Evolutionary conservation across 1,140 invertebrate species (phyloP).

Genomic region (Euura lappo): DNA sequence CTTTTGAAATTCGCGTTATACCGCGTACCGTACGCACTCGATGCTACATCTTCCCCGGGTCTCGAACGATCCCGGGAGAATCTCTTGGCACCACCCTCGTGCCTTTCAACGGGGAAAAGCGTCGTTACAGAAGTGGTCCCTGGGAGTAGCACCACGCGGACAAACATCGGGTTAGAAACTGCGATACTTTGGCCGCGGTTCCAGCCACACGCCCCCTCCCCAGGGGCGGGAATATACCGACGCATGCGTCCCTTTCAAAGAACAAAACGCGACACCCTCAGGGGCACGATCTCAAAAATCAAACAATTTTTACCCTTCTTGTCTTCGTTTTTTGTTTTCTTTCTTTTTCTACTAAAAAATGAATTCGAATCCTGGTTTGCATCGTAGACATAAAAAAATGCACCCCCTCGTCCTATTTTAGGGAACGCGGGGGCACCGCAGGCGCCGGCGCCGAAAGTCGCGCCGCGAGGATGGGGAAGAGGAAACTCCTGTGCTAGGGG

Average conservation of each 20-base stretch:
- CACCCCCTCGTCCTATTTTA: not conserved
- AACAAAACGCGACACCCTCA: constrained; percentile 43
- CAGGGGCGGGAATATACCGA: constrained; percentile 30
- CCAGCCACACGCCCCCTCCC: constrained; percentile 49
- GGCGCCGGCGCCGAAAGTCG: not conserved
- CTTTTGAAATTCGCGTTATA: too few relatives aligned
- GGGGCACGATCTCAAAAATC: too few relatives aligned
- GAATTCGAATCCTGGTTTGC: too few relatives aligned
- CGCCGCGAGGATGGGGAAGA: not conserved
- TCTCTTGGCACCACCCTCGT: constrained; percentile 32
- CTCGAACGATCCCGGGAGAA: not conserved
- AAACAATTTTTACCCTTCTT: too few relatives aligned
- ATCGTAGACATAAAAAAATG: constrained; percentile 12
- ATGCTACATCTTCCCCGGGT: not conserved
- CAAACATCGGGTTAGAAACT: constrained; percentile 61
- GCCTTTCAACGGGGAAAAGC: constrained; percentile 18
- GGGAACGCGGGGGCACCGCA: not conserved
- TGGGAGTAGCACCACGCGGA: constrained; percentile 53
- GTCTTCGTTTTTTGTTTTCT: not conserved
- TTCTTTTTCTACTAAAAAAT: not conserved
- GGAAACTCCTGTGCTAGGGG: constrained; percentile 31
- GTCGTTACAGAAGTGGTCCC: constrained; percentile 26
- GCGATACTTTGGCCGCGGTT: constrained; percentile 53
- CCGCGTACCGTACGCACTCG: too few relatives aligned
- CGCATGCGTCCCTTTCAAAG: constrained; percentile 59